These are phyloP conservation scores for Formica selysi DNA, from an alignment of 1,140 invertebrate species.

Conservation along the genomic window DNA sequence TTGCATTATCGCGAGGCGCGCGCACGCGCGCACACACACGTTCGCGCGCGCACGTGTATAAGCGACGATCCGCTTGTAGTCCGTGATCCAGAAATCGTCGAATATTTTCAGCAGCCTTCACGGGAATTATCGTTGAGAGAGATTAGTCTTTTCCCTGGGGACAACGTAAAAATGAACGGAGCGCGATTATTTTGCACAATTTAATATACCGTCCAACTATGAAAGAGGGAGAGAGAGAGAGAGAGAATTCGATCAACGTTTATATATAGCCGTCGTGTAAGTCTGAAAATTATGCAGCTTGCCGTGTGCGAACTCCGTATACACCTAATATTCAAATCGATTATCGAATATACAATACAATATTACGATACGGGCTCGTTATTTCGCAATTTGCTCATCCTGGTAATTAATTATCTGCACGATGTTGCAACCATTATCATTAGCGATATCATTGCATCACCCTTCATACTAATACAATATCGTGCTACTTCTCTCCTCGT, in stretches of 20 bases:
- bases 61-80: constrained; percentile 48
- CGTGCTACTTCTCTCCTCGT: not conserved
- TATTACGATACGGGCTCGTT: constrained; percentile 46
- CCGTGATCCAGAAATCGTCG: constrained; percentile 33
- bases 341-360: constrained; percentile 46
- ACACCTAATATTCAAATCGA: constrained; percentile 32
- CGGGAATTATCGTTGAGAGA: constrained; percentile 38
- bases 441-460: constrained; percentile 45
- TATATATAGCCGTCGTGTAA: constrained; percentile 12
- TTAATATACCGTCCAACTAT: constrained; percentile 13
- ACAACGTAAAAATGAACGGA: not conserved
- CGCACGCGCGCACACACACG: not conserved
- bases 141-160: constrained; percentile 41
- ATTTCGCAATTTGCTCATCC: constrained; percentile 47
- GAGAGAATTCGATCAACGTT: not conserved
- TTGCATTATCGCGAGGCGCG: constrained; percentile 38
- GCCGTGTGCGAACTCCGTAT: not conserved
- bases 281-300: constrained; percentile 31
- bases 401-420: constrained; percentile 52
- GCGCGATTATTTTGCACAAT: constrained; percentile 41
- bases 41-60: not conserved
- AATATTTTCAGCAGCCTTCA: constrained; percentile 40
- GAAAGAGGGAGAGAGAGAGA: too few relatives aligned
- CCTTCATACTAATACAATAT: not conserved
- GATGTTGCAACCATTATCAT: constrained; percentile 43